A percentile compares a stretch with the other conserved stretches of the same genome.
Conservation (phyloP, 2,113 vertebrate genomes). For the Arvicanthis niloticus region DNA sequence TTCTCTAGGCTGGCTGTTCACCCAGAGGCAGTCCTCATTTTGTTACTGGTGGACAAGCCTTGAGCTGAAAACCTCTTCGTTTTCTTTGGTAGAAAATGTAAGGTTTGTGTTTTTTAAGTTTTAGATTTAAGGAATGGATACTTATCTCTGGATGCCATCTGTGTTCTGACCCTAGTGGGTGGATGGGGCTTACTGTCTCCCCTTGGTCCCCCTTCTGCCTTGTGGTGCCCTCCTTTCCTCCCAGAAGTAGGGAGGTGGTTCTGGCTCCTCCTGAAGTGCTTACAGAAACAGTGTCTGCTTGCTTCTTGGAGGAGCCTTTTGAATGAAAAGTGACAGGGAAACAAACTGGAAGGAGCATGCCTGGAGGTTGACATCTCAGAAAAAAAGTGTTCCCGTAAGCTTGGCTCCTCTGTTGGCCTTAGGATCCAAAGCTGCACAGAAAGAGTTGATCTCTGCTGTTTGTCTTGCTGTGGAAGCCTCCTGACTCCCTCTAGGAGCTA, state of each 20-base stretch:
- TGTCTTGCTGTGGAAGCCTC: neutral
- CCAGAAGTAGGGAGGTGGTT: neutral
- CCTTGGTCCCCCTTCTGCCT: conserved; percentile 40
- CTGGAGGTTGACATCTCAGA: neutral
- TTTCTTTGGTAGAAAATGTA: conserved; percentile 69
- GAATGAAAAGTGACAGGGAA: neutral
- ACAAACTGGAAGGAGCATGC: neutral
- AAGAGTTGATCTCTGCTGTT: neutral
- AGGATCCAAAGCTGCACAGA: neutral
- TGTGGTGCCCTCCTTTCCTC: neutral
- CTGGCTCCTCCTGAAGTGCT: conserved; percentile 62
- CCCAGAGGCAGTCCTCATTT: conserved; percentile 58
- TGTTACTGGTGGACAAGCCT: conserved; percentile 42
- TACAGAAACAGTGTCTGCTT: neutral
- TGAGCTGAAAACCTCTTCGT: conserved; percentile 64
- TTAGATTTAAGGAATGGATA: conserved; percentile 47
- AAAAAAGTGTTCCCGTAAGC: neutral
- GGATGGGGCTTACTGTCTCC: neutral
- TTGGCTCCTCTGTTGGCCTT: neutral
- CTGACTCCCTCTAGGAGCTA: neutral
- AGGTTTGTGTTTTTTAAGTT: conserved; percentile 67
- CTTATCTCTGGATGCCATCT: neutral
- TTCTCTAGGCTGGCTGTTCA: conserved; percentile 62
- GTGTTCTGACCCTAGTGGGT: neutral
- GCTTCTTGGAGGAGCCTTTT: neutral